phyloP scores from a whole-genome alignment of 1,140 invertebrate species.

The Berghia stephanieae region DNA sequence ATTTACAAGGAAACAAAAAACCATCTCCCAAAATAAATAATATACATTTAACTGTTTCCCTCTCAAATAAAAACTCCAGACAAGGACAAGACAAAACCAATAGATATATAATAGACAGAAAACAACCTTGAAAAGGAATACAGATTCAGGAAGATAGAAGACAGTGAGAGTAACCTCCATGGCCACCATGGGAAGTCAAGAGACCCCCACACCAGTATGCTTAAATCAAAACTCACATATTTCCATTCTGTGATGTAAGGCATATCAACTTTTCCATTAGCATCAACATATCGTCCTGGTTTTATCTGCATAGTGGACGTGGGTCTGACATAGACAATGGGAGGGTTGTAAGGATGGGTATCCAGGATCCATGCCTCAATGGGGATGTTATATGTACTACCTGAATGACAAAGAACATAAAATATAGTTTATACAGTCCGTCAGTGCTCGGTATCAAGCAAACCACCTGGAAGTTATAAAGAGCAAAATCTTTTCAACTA shows the following conservation, averaged over 20 bases:
- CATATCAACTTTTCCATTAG: conserved; percentile 94
- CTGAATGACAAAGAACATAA: conserved; percentile 67
- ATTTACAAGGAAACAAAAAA: too few relatives aligned
- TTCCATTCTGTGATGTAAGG: conserved; percentile 97
- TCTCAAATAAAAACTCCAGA: too few relatives aligned
- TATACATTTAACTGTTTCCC: too few relatives aligned
- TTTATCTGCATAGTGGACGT: conserved; percentile 96
- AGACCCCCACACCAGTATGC: too few relatives aligned
- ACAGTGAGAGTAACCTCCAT: too few relatives aligned
- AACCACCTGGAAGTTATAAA: neutral
- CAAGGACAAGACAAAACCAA: too few relatives aligned
- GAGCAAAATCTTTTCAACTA: neutral
- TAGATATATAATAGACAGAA: too few relatives aligned
- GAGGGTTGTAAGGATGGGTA: conserved; percentile 95
- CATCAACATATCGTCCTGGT: conserved; percentile 92
- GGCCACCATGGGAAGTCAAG: too few relatives aligned
- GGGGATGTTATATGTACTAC: conserved; percentile 93
- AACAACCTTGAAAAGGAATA: too few relatives aligned
- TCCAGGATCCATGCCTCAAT: conserved; percentile 96
- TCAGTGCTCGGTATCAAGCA: neutral
- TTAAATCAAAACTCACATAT: too few relatives aligned
- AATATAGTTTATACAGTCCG: conserved; percentile 17
- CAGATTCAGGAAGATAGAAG: too few relatives aligned
- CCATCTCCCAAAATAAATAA: too few relatives aligned
- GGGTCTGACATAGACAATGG: conserved; percentile 97